Evolutionary conservation across 2,888 invertebrate genomes (phyloP).

Genomic region (Morpho deidamia): DNA sequence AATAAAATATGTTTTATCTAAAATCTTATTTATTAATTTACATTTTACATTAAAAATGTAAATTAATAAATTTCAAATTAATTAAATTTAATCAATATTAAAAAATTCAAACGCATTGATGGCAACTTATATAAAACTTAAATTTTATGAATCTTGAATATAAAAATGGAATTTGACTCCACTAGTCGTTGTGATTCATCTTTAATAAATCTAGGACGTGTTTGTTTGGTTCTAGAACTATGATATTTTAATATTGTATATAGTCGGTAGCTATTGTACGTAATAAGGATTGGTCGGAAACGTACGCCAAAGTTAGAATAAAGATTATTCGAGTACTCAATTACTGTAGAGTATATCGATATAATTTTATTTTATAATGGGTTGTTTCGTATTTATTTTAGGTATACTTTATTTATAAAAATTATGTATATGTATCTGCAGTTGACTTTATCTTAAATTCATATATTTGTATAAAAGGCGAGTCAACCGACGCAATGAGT

Average conservation of each 20-base stretch:
- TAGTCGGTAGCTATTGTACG: conserved; percentile 8
- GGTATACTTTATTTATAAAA: conserved; percentile 10
- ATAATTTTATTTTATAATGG: conserved; percentile 6
- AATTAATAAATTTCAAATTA: no score
- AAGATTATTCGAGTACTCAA: conserved; percentile 10
- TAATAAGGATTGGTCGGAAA: conserved; percentile 51
- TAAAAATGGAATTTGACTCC: conserved; percentile 41
- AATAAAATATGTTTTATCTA: no score
- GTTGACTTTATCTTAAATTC: background rate
- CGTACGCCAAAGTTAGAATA: conserved; percentile 63
- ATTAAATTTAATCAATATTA: no score
- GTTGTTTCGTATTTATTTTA: conserved; percentile 21
- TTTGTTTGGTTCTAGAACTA: conserved; percentile 5
- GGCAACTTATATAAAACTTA: conserved; percentile 1
- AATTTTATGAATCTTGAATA: conserved; percentile 51
- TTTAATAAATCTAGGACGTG: conserved; percentile 6
- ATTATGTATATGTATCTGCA: background rate
- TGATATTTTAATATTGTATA: background rate
- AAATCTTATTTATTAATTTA: no score
- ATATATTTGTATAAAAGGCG: no score
- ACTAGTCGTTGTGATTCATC: conserved; percentile 39
- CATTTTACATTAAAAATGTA: no score
- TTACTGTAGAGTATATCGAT: conserved; percentile 6
- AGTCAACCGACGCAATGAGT: no score
- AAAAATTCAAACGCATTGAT: no score